Conservation (phyloP, 2,113 vertebrate genomes). For the Centropus unirufus region DNA sequence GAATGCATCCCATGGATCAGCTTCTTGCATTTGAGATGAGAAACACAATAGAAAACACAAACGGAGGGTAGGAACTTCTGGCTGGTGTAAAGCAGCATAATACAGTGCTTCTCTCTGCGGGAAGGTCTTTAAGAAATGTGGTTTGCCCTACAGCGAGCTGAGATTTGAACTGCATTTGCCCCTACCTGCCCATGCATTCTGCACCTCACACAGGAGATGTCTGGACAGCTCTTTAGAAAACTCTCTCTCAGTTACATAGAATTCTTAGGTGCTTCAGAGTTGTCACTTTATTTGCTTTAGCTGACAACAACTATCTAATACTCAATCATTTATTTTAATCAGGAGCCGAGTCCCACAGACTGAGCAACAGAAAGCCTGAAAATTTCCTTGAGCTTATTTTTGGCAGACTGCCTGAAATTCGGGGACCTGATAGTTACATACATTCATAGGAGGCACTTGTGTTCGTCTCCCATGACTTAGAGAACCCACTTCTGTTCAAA, state of each 20-base stretch:
- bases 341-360: neutral
- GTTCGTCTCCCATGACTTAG: neutral
- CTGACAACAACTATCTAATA: neutral
- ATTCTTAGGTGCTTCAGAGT: neutral
- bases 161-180: neutral
- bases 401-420: neutral
- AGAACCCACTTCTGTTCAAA: neutral
- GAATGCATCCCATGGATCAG: neutral
- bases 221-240: neutral
- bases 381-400: neutral
- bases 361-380: neutral
- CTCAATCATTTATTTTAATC: neutral
- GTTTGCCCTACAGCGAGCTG: neutral
- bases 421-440: too few relatives aligned
- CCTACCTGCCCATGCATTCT: neutral
- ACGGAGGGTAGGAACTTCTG: rapidly evolving
- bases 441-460: rapidly evolving
- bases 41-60: neutral
- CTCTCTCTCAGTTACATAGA: neutral
- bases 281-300: neutral
- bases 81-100: neutral
- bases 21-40: neutral
- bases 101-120: neutral
- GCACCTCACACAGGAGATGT: neutral
- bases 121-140: neutral